Evolutionary conservation across 1,140 invertebrate species (phyloP), one percentile per base, ranked within the genome.

Genomic region (Drosophila ogumai): DNA sequence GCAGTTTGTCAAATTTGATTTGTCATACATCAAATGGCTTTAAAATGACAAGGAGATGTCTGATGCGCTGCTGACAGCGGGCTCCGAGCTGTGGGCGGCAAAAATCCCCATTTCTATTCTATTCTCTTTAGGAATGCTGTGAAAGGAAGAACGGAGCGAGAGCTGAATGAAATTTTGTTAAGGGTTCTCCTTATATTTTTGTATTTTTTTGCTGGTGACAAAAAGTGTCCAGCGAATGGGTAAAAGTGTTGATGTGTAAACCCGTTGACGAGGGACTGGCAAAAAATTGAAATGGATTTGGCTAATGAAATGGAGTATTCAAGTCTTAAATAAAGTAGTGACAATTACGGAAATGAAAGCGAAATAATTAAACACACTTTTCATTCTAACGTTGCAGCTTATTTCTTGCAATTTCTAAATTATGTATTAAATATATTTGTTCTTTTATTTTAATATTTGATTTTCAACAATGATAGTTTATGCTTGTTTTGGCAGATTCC

Each of bases 1-100:
- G 84, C 84, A 88, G 84, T 88, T 88, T 88, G 84, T 88, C 84
- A 88, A 88, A 88, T 88, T 88, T 88, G 84, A 88, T 88, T 88
- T 88, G 84, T 88, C 84, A 88, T 88, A 88, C 84, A 88, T 88
- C 84, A 88, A 88, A 88, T 88, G 77, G 68, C 77, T 88, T 88
- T 81, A 87, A 87, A 87, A 80, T 87, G 84, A 82, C 84, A 87
- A 72, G 58, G 75, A 75, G 69, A 60, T 67, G 72, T 68, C 72
- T 71, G 56, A 73, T 75, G 61, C 43, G 43, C 49, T 50, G 55
- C 47, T 54, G 75, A 66, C 69, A 82, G 58, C 41, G 54, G 49
- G 56, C 19, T 38, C 52, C 28, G 36, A 46, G 61, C 31, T 49
- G 36, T 19, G 66, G 65, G 34, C 9, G 68, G 59, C 12, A 8